Evolutionary conservation across 2,797 vertebrate species (phyloP), one percentile per base, ranked within the genome.

Genomic region (Galaxias olidus): DNA sequence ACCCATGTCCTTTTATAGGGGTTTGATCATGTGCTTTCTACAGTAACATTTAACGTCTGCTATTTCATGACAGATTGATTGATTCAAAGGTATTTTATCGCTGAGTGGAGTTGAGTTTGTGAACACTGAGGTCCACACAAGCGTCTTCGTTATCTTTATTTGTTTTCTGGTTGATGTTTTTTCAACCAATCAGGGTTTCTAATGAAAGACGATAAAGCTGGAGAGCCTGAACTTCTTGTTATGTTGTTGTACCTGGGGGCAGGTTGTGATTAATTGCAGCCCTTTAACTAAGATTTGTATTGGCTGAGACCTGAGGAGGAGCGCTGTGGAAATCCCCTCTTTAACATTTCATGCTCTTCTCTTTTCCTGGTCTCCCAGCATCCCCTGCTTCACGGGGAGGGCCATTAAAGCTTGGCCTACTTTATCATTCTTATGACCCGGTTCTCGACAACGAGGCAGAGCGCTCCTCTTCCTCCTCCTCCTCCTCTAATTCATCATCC

Each of bases 381-480:
- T 14, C 78, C 76, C 71, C 77, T 86, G 81, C 83, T 82, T 78
- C 77, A 48, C 73, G 81, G 82, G 81, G 63, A 76, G 57, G 78
- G 63, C 86, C 86, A 90, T 91, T 92, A 88, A 87, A 84, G 87
- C 71, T 74, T 88, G 83, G 85, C 83, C 81, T 87, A 89, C 92
- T 93, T 92, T 87, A 92, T 93, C 92, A 92, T 91, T 92, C 90
- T 92, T 91, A 93, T 90, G 89, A 90, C 89, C 85, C 78, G 61
- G 61, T 86, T 75, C 86, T 84, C 79, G 65, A 83, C 84, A 76
- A 77, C 53, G 55, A 81, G 78, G 74, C 84, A 44, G 75, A 86
- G 87, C 84, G 84, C 82, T 80, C 82, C 30, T 30, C 30, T 30
- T 30, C 82, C 88, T 85, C 87, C 79, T 78, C 84, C 88, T 86